Conservation (phyloP, 1,140 invertebrate species). For the Megathymus violae region DNA sequence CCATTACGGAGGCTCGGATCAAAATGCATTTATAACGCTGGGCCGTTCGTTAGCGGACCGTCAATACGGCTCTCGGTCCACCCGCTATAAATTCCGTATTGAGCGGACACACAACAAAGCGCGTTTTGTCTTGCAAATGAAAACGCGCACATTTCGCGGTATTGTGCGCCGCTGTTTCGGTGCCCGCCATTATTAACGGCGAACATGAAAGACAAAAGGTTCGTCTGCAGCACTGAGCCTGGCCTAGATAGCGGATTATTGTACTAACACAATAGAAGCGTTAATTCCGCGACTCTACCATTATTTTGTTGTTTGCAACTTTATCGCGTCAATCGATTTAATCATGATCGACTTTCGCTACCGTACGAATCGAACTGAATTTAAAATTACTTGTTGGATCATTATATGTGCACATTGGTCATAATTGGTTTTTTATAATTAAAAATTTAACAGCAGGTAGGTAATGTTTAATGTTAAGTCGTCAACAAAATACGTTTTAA, state of each 20-base stretch:
- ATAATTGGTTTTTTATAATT: conserved; percentile 13
- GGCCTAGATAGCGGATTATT: conserved; percentile 84
- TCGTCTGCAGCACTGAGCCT: conserved; percentile 83
- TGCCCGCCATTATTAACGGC: conserved; percentile 83
- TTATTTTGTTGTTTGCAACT: conserved; percentile 83
- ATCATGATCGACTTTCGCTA: conserved; percentile 66
- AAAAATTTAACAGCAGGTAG: neutral
- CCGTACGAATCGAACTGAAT: conserved; percentile 30
- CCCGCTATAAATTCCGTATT: conserved; percentile 83
- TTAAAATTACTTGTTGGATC: conserved; percentile 18
- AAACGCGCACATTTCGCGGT: conserved; percentile 83
- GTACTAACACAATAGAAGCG: conserved; percentile 83
- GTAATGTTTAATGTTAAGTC: too few relatives aligned
- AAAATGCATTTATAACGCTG: conserved; percentile 75
- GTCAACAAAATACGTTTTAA: too few relatives aligned
- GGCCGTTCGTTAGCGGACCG: conserved; percentile 76
- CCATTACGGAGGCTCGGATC: conserved; percentile 50
- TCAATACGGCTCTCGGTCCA: conserved; percentile 77
- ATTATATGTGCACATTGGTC: neutral
- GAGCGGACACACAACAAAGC: conserved; percentile 83
- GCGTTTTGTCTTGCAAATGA: conserved; percentile 84
- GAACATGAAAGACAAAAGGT: conserved; percentile 84
- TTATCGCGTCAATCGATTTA: conserved; percentile 78
- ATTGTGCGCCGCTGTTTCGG: conserved; percentile 83
- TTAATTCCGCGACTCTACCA: conserved; percentile 82